Conservation (phyloP, 2,113 vertebrate species). For the Hylia prasina region DNA sequence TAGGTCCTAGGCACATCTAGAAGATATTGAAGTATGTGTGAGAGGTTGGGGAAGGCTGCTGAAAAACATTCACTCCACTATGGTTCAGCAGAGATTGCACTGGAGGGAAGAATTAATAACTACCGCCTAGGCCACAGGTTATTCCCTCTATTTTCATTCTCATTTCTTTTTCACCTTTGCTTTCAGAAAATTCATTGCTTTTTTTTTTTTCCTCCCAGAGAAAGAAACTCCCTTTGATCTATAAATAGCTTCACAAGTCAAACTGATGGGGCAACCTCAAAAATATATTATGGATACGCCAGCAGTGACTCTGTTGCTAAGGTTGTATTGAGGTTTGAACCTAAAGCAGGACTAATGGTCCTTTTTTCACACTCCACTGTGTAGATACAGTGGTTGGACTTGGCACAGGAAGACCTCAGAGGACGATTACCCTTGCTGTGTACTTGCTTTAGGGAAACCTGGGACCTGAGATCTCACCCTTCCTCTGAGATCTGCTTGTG, state of each 20-base stretch:
- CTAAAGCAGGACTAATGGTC: slow-evolving; percentile 10
- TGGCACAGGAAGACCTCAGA: neutral
- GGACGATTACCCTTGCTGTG: neutral
- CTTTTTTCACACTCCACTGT: neutral
- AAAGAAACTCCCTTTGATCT: slow-evolving; percentile 57
- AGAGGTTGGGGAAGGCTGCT: neutral
- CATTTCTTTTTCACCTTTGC: neutral
- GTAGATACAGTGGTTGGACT: neutral
- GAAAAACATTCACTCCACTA: neutral
- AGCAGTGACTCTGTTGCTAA: slow-evolving; percentile 16
- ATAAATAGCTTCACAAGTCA: slow-evolving; percentile 57
- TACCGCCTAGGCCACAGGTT: neutral
- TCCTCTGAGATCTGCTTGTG: neutral
- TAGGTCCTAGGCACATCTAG: neutral
- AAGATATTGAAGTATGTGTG: neutral
- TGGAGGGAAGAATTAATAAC: slow-evolving; percentile 5
- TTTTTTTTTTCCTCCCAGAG: neutral
- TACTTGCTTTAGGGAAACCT: neutral
- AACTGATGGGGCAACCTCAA: slow-evolving; percentile 26
- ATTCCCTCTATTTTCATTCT: neutral
- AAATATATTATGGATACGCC: neutral
- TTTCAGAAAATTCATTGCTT: slow-evolving; percentile 35
- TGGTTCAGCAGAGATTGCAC: neutral
- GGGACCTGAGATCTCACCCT: neutral
- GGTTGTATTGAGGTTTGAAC: slow-evolving; percentile 24